Percentiles rank a stretch among this genome's conserved stretches.
phyloP scores from a whole-genome alignment of 2,888 invertebrate genomes.

The Andrena marginata region DNA sequence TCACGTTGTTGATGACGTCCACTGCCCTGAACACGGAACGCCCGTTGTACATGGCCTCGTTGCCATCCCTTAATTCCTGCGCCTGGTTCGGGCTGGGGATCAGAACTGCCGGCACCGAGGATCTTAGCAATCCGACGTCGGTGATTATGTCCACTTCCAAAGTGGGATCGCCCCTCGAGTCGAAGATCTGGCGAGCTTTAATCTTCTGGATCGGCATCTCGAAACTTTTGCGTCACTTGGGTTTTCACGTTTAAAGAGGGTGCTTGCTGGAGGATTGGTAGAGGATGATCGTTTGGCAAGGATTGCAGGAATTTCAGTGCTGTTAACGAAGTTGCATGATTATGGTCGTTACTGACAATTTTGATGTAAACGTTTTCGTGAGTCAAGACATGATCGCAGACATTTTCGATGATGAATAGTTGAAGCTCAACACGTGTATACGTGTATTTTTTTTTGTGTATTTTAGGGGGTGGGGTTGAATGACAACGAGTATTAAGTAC shows the following conservation, averaged over 20 bases:
- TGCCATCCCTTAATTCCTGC: constrained; percentile 77
- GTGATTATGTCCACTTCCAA: constrained; percentile 85
- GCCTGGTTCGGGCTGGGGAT: constrained; percentile 74
- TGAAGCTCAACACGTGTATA: constrained; percentile 1
- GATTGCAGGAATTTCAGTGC: not conserved
- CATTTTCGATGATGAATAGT: constrained; percentile 28
- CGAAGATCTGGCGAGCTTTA: constrained; percentile 89
- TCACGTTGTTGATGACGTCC: constrained; percentile 79
- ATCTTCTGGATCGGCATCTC: constrained; percentile 87
- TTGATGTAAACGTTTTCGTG: not conserved
- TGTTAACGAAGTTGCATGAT: not conserved
- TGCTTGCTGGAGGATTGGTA: not conserved
- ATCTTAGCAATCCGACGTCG: constrained; percentile 80
- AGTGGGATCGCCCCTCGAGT: constrained; percentile 90
- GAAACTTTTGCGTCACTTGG: not conserved
- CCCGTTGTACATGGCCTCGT: constrained; percentile 75
- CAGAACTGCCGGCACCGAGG: constrained; percentile 76
- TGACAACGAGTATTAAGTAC: not conserved
- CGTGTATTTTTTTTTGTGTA: not conserved
- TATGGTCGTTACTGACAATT: constrained; percentile 10
- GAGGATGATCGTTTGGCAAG: not conserved
- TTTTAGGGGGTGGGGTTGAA: not conserved
- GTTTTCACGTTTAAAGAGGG: not conserved
- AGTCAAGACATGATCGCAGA: constrained; percentile 1
- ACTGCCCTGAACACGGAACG: constrained; percentile 79